Evolutionary conservation across 2,888 invertebrate species (phyloP).

Genomic region (Hypercompe scribonia): DNA sequence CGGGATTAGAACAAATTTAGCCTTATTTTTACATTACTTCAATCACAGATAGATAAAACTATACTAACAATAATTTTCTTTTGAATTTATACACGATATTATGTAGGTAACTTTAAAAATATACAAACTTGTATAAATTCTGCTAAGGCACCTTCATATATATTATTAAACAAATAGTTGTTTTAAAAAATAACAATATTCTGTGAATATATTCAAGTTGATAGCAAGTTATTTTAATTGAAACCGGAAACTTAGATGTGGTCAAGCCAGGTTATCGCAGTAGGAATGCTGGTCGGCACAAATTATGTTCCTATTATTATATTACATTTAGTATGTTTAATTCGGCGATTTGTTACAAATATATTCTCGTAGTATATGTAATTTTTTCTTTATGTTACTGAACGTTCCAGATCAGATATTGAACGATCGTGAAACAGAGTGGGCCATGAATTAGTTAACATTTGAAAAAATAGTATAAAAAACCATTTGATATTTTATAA

Average conservation of each 20-base stretch:
- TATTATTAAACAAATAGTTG: neutral
- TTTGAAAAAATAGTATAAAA: too few species aligned
- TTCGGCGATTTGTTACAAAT: neutral
- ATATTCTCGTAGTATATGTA: neutral
- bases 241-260: conserved; percentile 39
- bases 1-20: neutral
- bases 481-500: too few species aligned
- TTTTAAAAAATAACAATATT: conserved; percentile 4
- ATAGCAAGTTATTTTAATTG: conserved; percentile 37
- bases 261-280: conserved; percentile 50
- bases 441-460: too few species aligned
- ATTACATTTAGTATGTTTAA: conserved; percentile 4
- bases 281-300: conserved; percentile 36
- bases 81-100: neutral
- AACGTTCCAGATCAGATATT: too few species aligned
- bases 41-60: neutral
- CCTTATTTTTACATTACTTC: neutral
- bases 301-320: conserved; percentile 29
- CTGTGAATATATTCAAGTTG: conserved; percentile 16
- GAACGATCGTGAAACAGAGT: too few species aligned
- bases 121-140: neutral
- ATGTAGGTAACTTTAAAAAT: neutral
- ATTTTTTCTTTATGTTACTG: neutral
- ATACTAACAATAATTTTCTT: neutral
- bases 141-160: neutral